Evolutionary conservation across 2,113 vertebrate genomes (phyloP), one percentile per base, ranked within the genome.

Genomic region (Seriola quinqueradiata): DNA sequence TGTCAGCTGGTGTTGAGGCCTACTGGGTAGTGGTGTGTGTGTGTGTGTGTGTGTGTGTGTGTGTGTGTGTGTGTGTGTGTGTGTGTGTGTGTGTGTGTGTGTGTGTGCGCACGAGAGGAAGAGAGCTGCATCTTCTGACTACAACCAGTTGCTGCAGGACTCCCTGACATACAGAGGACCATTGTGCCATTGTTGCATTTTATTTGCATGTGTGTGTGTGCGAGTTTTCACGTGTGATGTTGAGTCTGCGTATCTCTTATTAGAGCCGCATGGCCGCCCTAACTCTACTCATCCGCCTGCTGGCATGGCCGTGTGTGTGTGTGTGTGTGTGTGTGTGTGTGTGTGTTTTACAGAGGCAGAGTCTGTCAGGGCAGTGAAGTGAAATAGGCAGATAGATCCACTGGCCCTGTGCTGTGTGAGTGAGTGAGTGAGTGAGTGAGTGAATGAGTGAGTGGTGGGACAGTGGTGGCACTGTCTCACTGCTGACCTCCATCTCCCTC

Each of bases 381-480:
- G 81, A 76, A 75, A 87, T 73, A 75, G 86, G 68, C 50, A 65
- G 58, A 74, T 59, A 11, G 82, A 81, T 60, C 34, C 70, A 28
- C 38, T 67, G 48, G 65, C 52, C 54, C 19, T 32, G 38, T 17
- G 50, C 8, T 55, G 14, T 60, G 57, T 46, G 32, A 67, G 23
- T 46, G 65, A 28, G 64, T 32, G 50, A 64, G 76, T 58, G 64
- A 64, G 40, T 48, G 44, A 64, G 40, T 48, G 44, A 50, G 34
- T 38, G 40, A 64, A 42, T 44, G 42, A 44, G 44, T 13, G 44
- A 13, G 50, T 25, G 59, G 25, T 14, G 76, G 63, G 70, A 87
- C 82, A 87, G 87, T 75, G 25, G 71, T 17, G 17, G 23, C 79
- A 59, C 80, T 85, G 81, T 90, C 60, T 70, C 70, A 58, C 67